These are phyloP conservation scores for Campylomormyrus numenius DNA, from an alignment of 2,113 vertebrate genomes.

Conservation along the genomic window DNA sequence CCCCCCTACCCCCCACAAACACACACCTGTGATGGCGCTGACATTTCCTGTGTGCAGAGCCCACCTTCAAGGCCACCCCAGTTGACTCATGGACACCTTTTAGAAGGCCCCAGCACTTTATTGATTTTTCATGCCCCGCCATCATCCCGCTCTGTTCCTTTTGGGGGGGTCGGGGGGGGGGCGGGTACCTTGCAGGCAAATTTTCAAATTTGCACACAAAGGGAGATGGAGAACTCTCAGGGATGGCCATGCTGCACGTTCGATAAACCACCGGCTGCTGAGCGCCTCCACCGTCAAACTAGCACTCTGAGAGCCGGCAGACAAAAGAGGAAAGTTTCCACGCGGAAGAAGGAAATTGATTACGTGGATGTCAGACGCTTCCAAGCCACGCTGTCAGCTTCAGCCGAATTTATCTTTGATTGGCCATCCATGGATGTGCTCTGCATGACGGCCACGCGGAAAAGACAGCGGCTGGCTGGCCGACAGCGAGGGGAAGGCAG, in stretches of 20 bases:
- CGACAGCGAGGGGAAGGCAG: neutral
- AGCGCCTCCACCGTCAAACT: neutral
- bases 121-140: neutral
- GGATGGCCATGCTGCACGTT: neutral
- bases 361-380: slow-evolving; percentile 20
- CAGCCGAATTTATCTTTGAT: neutral
- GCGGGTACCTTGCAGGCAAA: neutral
- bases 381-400: slow-evolving; percentile 11
- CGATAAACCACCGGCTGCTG: neutral
- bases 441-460: neutral
- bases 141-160: too few relatives aligned
- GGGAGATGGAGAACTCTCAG: neutral
- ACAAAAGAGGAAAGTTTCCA: neutral
- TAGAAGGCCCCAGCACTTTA: too few relatives aligned
- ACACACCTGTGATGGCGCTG: neutral
- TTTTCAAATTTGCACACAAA: neutral
- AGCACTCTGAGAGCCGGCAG: neutral
- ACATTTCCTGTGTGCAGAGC: neutral
- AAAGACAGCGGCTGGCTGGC: neutral
- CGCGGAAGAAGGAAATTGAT: slow-evolving; percentile 19
- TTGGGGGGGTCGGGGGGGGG: neutral
- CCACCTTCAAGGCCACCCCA: neutral
- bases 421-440: neutral
- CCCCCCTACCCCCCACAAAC: neutral
- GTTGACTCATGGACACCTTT: neutral